Evolutionary conservation across 2,888 invertebrate genomes (phyloP).

Genomic region (Nomada ferruginata): DNA sequence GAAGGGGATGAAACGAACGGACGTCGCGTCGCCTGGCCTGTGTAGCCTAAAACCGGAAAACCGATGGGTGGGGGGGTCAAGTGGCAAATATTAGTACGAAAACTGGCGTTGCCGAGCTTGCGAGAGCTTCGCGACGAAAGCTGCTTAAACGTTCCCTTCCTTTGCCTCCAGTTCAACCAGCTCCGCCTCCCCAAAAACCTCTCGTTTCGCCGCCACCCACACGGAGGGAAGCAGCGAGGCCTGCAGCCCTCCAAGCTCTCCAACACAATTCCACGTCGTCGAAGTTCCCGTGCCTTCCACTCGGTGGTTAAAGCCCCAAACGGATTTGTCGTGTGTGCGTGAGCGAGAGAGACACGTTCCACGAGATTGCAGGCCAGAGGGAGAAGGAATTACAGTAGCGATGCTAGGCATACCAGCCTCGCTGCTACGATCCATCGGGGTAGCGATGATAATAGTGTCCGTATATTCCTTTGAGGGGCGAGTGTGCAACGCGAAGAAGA

Average conservation of each 20-base stretch:
- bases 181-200: constrained; percentile 54
- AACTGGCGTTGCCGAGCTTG: constrained; percentile 79
- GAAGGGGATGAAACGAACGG: constrained; percentile 57
- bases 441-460: constrained; percentile 46
- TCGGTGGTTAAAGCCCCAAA: constrained; percentile 76
- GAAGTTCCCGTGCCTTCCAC: constrained; percentile 68
- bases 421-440: constrained; percentile 20
- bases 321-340: constrained; percentile 60
- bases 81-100: constrained; percentile 84
- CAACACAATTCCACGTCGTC: constrained; percentile 75
- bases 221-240: constrained; percentile 60
- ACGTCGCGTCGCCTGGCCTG: constrained; percentile 51
- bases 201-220: constrained; percentile 56
- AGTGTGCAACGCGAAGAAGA: constrained; percentile 12
- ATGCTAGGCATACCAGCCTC: constrained; percentile 32
- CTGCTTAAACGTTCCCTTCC: constrained; percentile 80
- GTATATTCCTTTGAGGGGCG: constrained; percentile 41
- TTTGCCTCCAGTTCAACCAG: constrained; percentile 59
- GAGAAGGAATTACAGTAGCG: constrained; percentile 26
- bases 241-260: constrained; percentile 67
- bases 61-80: constrained; percentile 76
- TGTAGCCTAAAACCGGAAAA: constrained; percentile 53
- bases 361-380: neutral
- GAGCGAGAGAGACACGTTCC: constrained; percentile 9
- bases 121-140: constrained; percentile 80